Base-by-base conservation (phyloP, 2,888 invertebrate genomes). In the Cephus sareptanus region DNA sequence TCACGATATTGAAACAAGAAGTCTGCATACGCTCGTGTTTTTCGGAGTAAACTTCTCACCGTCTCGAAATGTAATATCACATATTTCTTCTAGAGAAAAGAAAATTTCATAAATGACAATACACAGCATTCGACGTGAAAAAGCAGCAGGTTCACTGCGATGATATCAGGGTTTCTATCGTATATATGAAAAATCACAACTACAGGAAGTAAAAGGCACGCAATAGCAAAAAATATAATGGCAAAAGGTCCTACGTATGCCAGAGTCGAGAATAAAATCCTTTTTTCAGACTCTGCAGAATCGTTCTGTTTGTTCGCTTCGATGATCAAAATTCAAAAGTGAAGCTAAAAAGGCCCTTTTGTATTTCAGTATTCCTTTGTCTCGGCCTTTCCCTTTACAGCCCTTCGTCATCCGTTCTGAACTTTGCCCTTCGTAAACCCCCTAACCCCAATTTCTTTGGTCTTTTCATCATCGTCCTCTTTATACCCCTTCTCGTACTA, bases 241-340 rank as follows among this genome's bases (percentile, higher is more conserved):
- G 9, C 11, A 71, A 71, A 71, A 30, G 30, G 71, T 33, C 9
- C 6, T 33, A 71, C 34, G 12, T 15, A 34, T n/a, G 12, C 23
- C 9, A 9, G 12, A 34, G 11, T 30, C 31, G 12, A 71, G 71
- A 30, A 71, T 31, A 71, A n/a, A 71, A 33, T 23, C 1, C 6
- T 71, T 71, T 71, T 71, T 11, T 11, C 71, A 13, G 30, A 35
- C 73, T 40, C 35, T 77, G 79, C 75, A 78, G 76, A 83, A 80
- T 84, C 30, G 79, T 81, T 83, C 80, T 79, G 81, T 85, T 81
- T 70, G 70, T 73, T 73, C 81, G 81, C 82, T 79, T 85, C 75
- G 82, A 31, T 79, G 84, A 84, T 86, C 83, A 77, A 80, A 80
- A 82, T 83, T 85, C 83, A 81, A 82, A 79, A 82, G 80, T 81